Base-by-base conservation (phyloP, 1,140 invertebrate genomes). In the Polypedilum pembai region DNA sequence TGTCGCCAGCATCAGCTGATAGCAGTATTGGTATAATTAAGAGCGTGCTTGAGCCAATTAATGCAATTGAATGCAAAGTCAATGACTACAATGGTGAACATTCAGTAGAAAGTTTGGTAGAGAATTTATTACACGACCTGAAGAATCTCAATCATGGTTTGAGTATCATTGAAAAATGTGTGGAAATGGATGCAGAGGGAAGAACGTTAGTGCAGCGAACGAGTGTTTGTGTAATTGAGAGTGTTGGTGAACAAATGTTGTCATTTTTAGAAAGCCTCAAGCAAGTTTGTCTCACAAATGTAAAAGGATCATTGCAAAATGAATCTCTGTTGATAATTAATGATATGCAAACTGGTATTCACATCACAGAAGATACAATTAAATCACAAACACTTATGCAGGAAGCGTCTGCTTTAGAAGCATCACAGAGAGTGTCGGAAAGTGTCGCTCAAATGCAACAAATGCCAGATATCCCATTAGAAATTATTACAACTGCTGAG, bases 91-190 rank as follows among this genome's bases (percentile, higher is more conserved):
- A 80, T n/a, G 77, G 81, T 1, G 83, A 84, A 75, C 80, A 83
- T 24, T 79, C 83, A 40, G 80, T 80, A n/a, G 80, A 84, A 74
- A 81, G 82, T 2, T 79, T 87, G 12, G 84, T 89, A 12, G 85
- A 87, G 76, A 83, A 85, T 33, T 80, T 90, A 74, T 83, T 85
- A 18, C 84, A 87, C 63, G 84, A 87, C 20, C 83, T 90, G 66
- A 86, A 87, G 78, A 82, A 84, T 33, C 79, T 90, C 10, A 86
- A 89, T 78, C 85, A 87, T 80, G 86, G 85, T 75, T 80, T 90
- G 24, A 84, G 86, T 56, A 83, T 90, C 7, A 85, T 90, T 75
- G 87, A 89, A 80, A 89, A 90, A 80, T 89, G 88, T 78, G 85
- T 89, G 41, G 87, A 88, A 77, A 84, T 89, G 40, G 87, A 89